Percentiles rank a stretch among this genome's conserved stretches.
Evolutionary conservation across 37 sponge, comb jelly and placozoan genomes (phyloP).

Genomic region (Bolinopsis microptera): DNA sequence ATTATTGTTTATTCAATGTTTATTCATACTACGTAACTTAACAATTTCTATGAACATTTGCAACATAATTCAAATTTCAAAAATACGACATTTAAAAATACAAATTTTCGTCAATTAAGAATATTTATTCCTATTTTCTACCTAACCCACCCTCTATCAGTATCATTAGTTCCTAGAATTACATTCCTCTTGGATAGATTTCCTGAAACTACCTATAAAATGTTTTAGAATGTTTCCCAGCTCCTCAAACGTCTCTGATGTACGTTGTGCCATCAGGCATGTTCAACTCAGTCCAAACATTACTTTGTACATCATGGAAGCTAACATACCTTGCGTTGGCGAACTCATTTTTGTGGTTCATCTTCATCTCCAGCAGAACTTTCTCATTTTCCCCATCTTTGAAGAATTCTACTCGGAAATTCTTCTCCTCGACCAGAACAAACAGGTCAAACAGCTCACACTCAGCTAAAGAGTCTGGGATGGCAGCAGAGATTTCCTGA

Average conservation of each 20-base stretch:
- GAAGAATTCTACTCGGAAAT: background rate
- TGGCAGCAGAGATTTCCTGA: background rate
- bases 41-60: too few species aligned
- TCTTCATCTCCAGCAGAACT: background rate
- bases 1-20: too few species aligned
- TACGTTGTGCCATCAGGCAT: background rate
- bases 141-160: too few species aligned
- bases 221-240: too few species aligned
- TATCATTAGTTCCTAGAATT: too few species aligned
- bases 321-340: background rate
- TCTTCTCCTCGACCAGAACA: background rate
- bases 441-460: background rate
- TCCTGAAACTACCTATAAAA: too few species aligned
- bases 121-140: too few species aligned
- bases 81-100: too few species aligned
- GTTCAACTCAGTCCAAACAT: constrained; percentile 16
- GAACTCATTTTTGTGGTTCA: background rate
- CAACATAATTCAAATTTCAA: too few species aligned
- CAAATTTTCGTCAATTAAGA: too few species aligned
- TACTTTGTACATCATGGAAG: background rate
- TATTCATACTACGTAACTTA: too few species aligned
- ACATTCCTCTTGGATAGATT: too few species aligned
- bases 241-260: background rate
- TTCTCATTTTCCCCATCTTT: constrained; percentile 2
- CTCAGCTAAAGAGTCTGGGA: background rate